Evolutionary conservation across 2,797 vertebrate genomes (phyloP).

Genomic region (Aldrovandia affinis): DNA sequence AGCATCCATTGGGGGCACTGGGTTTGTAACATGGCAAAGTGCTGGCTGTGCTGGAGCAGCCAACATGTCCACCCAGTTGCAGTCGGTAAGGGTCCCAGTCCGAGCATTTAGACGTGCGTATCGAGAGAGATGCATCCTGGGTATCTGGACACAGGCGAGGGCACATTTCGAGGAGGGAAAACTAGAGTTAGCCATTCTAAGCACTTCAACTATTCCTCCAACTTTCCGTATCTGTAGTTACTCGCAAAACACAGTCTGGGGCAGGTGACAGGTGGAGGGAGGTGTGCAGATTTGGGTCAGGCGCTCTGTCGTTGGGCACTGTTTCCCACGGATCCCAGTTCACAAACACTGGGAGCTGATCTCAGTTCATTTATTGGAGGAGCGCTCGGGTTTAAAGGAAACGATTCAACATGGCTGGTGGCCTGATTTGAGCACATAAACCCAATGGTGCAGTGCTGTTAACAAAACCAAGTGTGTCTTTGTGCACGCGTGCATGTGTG

Average conservation of each 20-base stretch:
- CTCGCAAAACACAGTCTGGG: neutral
- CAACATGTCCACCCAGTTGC: neutral
- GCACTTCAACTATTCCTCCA: no score
- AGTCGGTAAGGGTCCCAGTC: neutral
- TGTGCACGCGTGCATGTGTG: neutral
- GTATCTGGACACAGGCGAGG: no score
- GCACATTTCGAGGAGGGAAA: no score
- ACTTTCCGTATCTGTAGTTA: no score
- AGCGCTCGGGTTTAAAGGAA: slow-evolving; percentile 19
- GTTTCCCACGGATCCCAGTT: neutral
- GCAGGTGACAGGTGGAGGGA: neutral
- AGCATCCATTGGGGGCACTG: neutral
- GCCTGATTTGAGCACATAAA: slow-evolving; percentile 29
- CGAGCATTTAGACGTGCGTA: neutral
- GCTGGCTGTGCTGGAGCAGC: neutral
- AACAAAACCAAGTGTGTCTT: slow-evolving; percentile 22
- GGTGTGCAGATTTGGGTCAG: neutral
- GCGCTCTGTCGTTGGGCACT: neutral
- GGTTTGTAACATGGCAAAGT: neutral
- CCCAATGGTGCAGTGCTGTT: slow-evolving; percentile 14
- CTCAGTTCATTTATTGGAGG: slow-evolving; percentile 3
- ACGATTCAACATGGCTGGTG: slow-evolving; percentile 25
- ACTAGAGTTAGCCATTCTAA: no score
- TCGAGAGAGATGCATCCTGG: no score
- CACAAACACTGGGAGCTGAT: neutral